These are phyloP conservation scores for Ommatoiulus sabulosus DNA, from an alignment of 2,888 invertebrate species.

Conservation along the genomic window DNA sequence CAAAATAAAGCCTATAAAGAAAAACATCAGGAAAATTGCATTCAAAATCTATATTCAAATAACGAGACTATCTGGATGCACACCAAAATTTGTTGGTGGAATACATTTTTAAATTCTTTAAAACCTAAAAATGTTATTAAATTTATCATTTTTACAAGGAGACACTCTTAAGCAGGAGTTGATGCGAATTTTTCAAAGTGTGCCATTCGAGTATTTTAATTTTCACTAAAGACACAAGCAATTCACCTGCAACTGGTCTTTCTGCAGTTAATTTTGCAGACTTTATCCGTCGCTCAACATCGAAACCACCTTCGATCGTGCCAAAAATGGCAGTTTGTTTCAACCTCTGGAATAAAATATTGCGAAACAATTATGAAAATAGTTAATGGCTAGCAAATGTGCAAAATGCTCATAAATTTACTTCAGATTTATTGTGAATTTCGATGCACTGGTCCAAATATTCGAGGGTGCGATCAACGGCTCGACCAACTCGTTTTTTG, in stretches of 20 bases:
- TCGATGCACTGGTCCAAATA: slow-evolving; percentile 79
- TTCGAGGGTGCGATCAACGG: slow-evolving; percentile 76
- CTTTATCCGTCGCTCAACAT: slow-evolving; percentile 74
- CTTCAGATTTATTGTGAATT: slow-evolving; percentile 74
- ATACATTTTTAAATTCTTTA: background rate
- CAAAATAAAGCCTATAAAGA: slow-evolving; percentile 78
- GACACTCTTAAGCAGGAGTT: no score
- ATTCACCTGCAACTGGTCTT: slow-evolving; percentile 67
- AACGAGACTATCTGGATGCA: background rate
- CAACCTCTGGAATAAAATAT: slow-evolving; percentile 66
- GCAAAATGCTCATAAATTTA: slow-evolving; percentile 59
- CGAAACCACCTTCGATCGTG: slow-evolving; percentile 81
- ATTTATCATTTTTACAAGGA: no score
- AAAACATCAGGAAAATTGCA: no score
- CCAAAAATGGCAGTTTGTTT: slow-evolving; percentile 74
- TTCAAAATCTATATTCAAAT: background rate
- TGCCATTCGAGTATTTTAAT: no score
- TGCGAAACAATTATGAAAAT: background rate
- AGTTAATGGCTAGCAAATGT: no score
- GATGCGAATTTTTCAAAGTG: no score
- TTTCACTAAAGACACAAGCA: background rate
- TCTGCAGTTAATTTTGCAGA: slow-evolving; percentile 75
- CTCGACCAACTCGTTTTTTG: slow-evolving; percentile 78
- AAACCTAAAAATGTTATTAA: background rate
- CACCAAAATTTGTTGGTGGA: no score